Evolutionary conservation across 2,888 invertebrate genomes (phyloP).

Genomic region (Physocephala rufipes): DNA sequence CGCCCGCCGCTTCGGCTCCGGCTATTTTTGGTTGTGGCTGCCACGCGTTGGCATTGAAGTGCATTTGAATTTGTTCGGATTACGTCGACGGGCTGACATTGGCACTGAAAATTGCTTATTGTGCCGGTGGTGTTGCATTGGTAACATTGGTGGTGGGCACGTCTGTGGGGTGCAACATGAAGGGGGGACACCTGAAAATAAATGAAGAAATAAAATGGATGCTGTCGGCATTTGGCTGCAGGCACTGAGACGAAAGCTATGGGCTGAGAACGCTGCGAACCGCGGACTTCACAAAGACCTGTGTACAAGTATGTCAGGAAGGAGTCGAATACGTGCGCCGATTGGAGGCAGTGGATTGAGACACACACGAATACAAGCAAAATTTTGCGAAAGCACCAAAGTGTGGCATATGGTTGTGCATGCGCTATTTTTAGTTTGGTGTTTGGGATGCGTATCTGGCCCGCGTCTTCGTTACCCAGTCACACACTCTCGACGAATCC

Average conservation of each 20-base stretch:
- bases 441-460: slow-evolving; percentile 10
- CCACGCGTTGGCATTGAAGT: slow-evolving; percentile 33
- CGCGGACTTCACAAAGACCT: not conserved
- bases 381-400: not conserved
- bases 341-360: not conserved
- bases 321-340: not conserved
- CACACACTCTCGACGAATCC: slow-evolving; percentile 22
- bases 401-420: slow-evolving; percentile 21
- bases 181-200: not conserved
- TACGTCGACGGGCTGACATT: slow-evolving; percentile 31
- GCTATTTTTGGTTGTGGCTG: slow-evolving; percentile 31
- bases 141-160: no score
- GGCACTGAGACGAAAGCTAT: no score
- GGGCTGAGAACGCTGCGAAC: not conserved
- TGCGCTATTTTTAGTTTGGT: slow-evolving; percentile 19
- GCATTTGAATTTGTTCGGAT: slow-evolving; percentile 32
- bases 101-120: slow-evolving; percentile 26
- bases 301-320: no score
- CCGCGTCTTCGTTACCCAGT: slow-evolving; percentile 21
- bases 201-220: not conserved
- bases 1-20: not conserved
- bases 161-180: no score
- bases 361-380: not conserved
- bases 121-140: not conserved
- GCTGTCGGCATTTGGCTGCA: not conserved